Base-by-base conservation (phyloP, 2,797 vertebrate species). In the Oophaga sylvatica region DNA sequence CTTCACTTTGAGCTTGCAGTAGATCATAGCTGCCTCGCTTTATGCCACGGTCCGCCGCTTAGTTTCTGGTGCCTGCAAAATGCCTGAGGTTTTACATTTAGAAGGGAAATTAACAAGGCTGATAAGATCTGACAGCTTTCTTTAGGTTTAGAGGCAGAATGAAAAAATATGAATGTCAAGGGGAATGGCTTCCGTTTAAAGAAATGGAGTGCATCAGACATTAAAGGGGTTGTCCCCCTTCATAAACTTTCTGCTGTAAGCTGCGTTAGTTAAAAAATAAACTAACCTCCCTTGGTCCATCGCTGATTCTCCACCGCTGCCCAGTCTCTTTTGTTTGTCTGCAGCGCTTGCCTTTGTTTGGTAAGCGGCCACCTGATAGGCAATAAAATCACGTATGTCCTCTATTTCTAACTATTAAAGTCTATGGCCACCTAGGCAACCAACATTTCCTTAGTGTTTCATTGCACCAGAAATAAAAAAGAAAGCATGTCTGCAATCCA, bases 71-170 rank as follows among this genome's bases (percentile, higher is more conserved):
- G 57, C 57, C 59, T 11, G 17, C 48, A 59, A 57, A 41, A 60
- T 90, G 92, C 93, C 90, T 89, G 84, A 85, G 90, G 91, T 91
- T 87, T 86, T 90, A 90, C 88, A 91, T 93, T 93, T 92, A 91
- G 90, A 93, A 93, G 87, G 53, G 80, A 87, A 91, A 92, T 91
- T 93, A 94, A 93, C 92, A 94, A 93, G 90, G 86, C 87, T 94
- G 91, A 94, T 94, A 90, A 88, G 85, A 90, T 93, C 89, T 93
- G 93, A 94, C 93, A 92, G 91, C 81, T 93, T 93, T 85, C 90
- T 90, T 89, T 93, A 90, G 84, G 85, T 92, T 89, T 91, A 17
- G 6, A 92, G 92, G 90, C 92, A 92, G 22, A 91, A 88, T 86
- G 20, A 91, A 90, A 93, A 92, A 91, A 84, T 86, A 57, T 91